These are phyloP conservation scores for Percopsis omiscomaycus DNA, from an alignment of 2,797 vertebrate genomes.

Conservation along the genomic window DNA sequence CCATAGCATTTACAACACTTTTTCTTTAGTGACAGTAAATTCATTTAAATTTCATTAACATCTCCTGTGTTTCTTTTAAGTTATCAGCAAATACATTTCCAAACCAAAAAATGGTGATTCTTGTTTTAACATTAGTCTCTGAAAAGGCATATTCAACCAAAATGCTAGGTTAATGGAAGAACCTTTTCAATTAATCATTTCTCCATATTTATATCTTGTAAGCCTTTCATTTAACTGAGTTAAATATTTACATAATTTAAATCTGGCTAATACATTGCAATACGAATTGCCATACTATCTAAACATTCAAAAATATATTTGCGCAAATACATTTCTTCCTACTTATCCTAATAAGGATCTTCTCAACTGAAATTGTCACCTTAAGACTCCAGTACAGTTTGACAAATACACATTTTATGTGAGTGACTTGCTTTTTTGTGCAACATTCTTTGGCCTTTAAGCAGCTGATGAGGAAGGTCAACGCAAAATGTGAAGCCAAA, in stretches of 20 bases:
- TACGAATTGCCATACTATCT: not conserved
- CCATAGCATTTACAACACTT: too few relatives aligned
- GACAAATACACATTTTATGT: slow-evolving; percentile 30
- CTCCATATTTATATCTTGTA: too few relatives aligned
- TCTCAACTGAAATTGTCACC: slow-evolving; percentile 11
- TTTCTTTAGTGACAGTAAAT: slow-evolving; percentile 64
- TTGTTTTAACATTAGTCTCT: too few relatives aligned
- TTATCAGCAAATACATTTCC: too few relatives aligned
- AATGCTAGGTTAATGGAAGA: too few relatives aligned
- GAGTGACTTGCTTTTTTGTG: slow-evolving; percentile 40
- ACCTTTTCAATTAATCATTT: too few relatives aligned
- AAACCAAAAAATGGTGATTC: too few relatives aligned
- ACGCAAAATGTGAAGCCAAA: slow-evolving; percentile 37
- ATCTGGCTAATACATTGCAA: not conserved
- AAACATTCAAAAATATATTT: too few relatives aligned
- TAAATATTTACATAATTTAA: too few relatives aligned
- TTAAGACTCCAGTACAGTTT: slow-evolving; percentile 29
- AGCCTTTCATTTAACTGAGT: too few relatives aligned
- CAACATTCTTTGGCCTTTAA: slow-evolving; percentile 50
- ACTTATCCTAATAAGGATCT: slow-evolving; percentile 7
- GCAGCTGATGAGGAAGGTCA: slow-evolving; percentile 50
- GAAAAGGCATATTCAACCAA: too few relatives aligned
- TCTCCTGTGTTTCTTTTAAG: not conserved
- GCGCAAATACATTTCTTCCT: slow-evolving; percentile 4
- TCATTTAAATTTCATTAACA: slow-evolving; percentile 16